phyloP scores from a whole-genome alignment of 1,140 invertebrate species.

The Heliconius melpomene region DNA sequence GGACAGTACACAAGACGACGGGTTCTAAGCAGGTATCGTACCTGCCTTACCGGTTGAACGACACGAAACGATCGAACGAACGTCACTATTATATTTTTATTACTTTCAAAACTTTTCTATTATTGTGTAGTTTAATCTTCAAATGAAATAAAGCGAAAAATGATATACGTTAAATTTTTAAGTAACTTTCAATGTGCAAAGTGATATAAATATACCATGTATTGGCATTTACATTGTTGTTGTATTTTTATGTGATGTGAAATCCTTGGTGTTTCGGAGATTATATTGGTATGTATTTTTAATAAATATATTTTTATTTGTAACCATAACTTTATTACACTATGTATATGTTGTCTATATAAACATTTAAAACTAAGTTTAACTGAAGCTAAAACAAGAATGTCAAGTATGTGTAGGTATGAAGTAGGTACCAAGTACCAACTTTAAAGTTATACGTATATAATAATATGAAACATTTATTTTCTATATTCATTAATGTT shows the following conservation, averaged over 20 bases:
- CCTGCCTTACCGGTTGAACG: constrained; percentile 51
- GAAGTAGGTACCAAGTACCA: neutral
- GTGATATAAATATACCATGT: neutral
- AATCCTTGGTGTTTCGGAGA: neutral
- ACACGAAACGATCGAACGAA: constrained; percentile 59
- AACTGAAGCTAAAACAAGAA: neutral
- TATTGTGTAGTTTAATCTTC: neutral
- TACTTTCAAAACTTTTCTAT: constrained; percentile 8
- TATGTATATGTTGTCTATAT: neutral
- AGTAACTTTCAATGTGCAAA: constrained; percentile 19
- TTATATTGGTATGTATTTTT: neutral
- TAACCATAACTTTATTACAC: neutral
- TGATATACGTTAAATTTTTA: neutral
- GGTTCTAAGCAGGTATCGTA: constrained; percentile 53
- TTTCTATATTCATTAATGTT: neutral
- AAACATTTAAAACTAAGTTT: neutral
- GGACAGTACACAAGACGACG: constrained; percentile 42
- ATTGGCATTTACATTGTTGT: constrained; percentile 4
- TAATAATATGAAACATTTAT: too few species aligned
- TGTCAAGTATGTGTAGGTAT: neutral
- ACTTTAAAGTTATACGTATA: neutral
- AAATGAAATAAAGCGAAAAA: neutral
- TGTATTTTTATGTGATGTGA: constrained; percentile 5
- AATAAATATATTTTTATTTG: neutral
- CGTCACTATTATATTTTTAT: constrained; percentile 31